Evolutionary conservation across 1,140 invertebrate genomes (phyloP).

Genomic region (Sarcophaga bullata): DNA sequence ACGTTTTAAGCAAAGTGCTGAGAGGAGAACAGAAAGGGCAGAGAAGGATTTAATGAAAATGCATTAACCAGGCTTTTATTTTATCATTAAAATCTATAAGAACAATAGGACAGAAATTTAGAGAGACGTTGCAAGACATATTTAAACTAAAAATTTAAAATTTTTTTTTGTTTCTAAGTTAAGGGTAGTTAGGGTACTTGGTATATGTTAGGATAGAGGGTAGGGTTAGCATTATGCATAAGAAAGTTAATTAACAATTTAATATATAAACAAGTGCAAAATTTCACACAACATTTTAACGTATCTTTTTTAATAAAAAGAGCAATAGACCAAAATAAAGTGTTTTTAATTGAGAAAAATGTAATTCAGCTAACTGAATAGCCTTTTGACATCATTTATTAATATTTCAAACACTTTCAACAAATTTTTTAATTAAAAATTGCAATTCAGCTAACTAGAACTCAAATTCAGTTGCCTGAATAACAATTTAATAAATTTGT

Average conservation of each 20-base stretch:
- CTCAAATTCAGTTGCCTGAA: too few relatives aligned
- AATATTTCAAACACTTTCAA: too few relatives aligned
- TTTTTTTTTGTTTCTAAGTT: neutral
- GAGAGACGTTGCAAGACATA: neutral
- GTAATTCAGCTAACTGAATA: too few relatives aligned
- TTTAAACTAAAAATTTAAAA: neutral
- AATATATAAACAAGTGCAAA: neutral
- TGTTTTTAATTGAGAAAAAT: too few relatives aligned
- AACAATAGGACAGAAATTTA: neutral
- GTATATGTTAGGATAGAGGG: neutral
- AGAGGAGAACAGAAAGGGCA: too few relatives aligned
- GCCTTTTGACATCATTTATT: too few relatives aligned
- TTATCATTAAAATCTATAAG: conserved; percentile 20
- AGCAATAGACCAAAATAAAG: too few relatives aligned
- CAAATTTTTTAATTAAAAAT: too few relatives aligned
- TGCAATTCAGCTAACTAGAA: too few relatives aligned
- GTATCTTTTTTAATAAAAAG: neutral
- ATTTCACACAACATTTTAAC: neutral
- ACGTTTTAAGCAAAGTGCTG: too few relatives aligned
- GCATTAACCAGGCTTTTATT: conserved; percentile 15
- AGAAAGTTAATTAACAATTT: conserved; percentile 11
- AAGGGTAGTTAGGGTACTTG: too few relatives aligned
- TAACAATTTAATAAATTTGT: too few relatives aligned
- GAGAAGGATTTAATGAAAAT: neutral
- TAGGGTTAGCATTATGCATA: neutral